phyloP scores from a whole-genome alignment of 2,113 vertebrate species.

The Mesitornis unicolor region DNA sequence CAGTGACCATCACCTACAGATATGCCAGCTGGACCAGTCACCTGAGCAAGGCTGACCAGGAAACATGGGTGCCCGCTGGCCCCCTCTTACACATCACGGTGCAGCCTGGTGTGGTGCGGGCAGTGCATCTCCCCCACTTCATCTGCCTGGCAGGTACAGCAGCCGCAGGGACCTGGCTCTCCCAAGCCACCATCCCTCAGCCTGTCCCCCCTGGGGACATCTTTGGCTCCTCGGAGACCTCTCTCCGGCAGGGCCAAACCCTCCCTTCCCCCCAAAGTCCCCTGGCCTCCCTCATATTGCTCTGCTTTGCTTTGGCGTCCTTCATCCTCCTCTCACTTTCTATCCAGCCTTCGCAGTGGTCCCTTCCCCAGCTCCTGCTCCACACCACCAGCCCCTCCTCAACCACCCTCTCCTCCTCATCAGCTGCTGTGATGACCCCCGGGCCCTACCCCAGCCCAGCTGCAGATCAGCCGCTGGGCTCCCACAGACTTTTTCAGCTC shows the following conservation, averaged over 20 bases:
- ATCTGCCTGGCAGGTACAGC: constrained; percentile 9
- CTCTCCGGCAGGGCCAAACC: background rate
- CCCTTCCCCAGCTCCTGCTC: background rate
- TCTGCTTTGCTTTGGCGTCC: background rate
- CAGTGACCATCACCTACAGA: background rate
- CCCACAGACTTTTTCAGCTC: background rate
- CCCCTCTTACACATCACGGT: constrained; percentile 31
- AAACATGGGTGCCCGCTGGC: background rate
- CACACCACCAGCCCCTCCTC: background rate
- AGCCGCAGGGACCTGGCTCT: background rate
- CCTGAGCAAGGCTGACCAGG: background rate
- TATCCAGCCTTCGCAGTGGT: background rate
- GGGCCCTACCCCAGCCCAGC: background rate
- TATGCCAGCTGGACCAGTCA: background rate
- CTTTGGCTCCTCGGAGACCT: background rate
- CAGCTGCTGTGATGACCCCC: background rate
- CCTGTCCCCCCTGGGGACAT: background rate
- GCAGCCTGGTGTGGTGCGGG: background rate
- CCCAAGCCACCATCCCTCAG: background rate
- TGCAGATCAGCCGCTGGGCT: background rate
- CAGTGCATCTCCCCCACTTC: constrained; percentile 8
- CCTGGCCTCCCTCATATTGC: background rate
- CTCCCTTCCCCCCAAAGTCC: background rate
- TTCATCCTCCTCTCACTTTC: background rate
- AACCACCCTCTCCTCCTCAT: background rate